Conservation (phyloP, 2,797 vertebrate species). For the Gallinago stenura region DNA sequence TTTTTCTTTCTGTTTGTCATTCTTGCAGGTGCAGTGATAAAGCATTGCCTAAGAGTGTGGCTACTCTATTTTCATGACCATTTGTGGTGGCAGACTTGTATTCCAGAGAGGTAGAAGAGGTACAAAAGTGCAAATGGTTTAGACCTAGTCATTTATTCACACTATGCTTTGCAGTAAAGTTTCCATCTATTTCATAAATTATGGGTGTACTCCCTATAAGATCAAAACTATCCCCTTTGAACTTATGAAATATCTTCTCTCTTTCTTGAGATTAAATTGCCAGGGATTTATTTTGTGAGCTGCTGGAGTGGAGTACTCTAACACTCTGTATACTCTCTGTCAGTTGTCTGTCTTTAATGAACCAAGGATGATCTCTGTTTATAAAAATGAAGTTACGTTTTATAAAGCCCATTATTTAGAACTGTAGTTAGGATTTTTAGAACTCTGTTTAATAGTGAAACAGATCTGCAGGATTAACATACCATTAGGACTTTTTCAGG, state of each 20-base stretch:
- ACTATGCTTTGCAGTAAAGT: background rate
- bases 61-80: background rate
- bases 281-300: background rate
- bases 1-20: background rate
- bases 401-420: background rate
- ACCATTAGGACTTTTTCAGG: slow-evolving; percentile 13
- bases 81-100: background rate
- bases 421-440: background rate
- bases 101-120: background rate
- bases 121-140: background rate
- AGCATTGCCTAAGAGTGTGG: background rate
- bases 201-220: background rate
- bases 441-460: background rate
- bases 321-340: background rate
- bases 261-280: background rate
- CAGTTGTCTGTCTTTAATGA: background rate
- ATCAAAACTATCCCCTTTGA: background rate
- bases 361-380: background rate
- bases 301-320: background rate
- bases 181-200: slow-evolving; percentile 36
- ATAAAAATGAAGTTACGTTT: background rate
- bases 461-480: slow-evolving; percentile 11
- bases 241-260: background rate
- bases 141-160: background rate
- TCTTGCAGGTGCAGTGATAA: background rate